Conservation (phyloP, 2,113 vertebrate species). For the Brachyistius frenatus region DNA sequence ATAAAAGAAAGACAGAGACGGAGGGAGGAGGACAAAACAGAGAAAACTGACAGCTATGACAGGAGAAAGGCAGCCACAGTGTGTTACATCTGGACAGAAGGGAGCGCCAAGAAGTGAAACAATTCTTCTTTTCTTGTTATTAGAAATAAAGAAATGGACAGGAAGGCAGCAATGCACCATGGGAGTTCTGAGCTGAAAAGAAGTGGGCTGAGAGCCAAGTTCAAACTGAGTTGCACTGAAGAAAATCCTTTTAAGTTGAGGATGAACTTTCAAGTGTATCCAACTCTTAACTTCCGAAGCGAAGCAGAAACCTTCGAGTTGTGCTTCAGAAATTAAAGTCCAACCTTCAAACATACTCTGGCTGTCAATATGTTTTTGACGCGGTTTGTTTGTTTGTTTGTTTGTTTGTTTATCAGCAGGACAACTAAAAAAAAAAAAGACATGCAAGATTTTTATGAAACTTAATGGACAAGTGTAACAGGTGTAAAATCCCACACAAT, state of each 20-base stretch:
- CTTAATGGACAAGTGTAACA: too few relatives aligned
- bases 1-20: conserved; percentile 50
- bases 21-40: conserved; percentile 30
- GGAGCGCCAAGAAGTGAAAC: conserved; percentile 69
- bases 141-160: conserved; percentile 61
- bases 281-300: neutral
- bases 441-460: too few relatives aligned
- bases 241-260: conserved; percentile 24
- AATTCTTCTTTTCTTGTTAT: conserved; percentile 74
- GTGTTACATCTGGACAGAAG: conserved; percentile 71
- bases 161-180: conserved; percentile 66
- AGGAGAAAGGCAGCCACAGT: conserved; percentile 63
- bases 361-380: too few relatives aligned
- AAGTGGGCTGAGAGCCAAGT: conserved; percentile 31
- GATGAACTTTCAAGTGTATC: neutral
- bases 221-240: conserved; percentile 41
- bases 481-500: too few relatives aligned
- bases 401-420: too few relatives aligned
- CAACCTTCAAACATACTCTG: too few relatives aligned
- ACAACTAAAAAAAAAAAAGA: too few relatives aligned
- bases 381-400: too few relatives aligned
- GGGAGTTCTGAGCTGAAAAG: conserved; percentile 61
- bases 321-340: neutral
- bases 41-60: conserved; percentile 49
- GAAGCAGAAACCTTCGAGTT: neutral